phyloP scores from a whole-genome alignment of 2,113 vertebrate species.

The Isichthys henryi region DNA sequence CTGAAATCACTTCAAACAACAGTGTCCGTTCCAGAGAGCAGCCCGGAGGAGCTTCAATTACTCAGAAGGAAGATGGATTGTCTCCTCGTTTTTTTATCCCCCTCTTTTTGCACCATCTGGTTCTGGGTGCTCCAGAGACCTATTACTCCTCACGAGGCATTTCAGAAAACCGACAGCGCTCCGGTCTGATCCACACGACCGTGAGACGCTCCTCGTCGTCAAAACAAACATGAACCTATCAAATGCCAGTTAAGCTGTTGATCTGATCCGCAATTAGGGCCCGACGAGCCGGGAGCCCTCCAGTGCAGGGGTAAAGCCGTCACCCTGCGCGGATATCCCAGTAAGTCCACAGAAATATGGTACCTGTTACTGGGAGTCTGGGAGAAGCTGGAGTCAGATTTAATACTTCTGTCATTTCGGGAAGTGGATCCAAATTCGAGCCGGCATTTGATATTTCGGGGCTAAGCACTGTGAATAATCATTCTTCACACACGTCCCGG shows the following conservation, averaged over 20 bases:
- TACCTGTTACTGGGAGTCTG: not conserved
- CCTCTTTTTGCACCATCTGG: not conserved
- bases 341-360: not conserved
- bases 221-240: slow-evolving; percentile 5
- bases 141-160: not conserved
- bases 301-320: not conserved
- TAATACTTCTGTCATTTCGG: not conserved
- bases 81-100: not conserved
- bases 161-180: not conserved
- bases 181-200: not conserved
- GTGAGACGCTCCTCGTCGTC: not conserved
- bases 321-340: not conserved
- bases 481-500: not conserved
- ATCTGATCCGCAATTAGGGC: not conserved
- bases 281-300: not conserved
- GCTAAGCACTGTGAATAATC: not conserved
- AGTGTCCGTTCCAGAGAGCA: not conserved
- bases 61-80: slow-evolving; percentile 3
- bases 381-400: slow-evolving; percentile 16
- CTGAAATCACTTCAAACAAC: not conserved
- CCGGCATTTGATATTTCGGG: not conserved
- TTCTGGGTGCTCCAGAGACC: not conserved
- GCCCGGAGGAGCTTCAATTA: not conserved
- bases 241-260: not conserved
- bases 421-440: not conserved